A percentile compares a stretch with the other conserved stretches of the same genome.
phyloP scores from a whole-genome alignment of 2,113 vertebrate species.

The Tychaedon coryphoeus region DNA sequence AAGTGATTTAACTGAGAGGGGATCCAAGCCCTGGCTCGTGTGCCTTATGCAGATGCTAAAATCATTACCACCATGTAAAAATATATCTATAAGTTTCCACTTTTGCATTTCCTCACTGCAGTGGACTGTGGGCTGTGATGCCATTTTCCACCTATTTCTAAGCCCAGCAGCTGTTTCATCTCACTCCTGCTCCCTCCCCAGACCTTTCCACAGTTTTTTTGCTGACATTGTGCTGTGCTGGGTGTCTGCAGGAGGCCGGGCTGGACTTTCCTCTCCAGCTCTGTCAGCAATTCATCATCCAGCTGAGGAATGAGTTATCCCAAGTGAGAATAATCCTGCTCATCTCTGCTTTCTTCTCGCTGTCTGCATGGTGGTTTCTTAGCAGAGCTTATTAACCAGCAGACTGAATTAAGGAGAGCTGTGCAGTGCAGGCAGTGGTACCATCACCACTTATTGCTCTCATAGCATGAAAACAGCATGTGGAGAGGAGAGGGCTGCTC shows the following conservation, averaged over 20 bases:
- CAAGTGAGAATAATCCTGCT: not conserved
- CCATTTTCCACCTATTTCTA: not conserved
- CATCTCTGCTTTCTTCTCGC: not conserved
- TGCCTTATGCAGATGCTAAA: slow-evolving; percentile 45
- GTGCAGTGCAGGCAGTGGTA: not conserved
- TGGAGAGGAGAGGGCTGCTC: not conserved
- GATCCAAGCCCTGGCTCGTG: slow-evolving; percentile 23
- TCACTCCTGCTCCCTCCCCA: not conserved
- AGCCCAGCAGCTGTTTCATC: slow-evolving; percentile 6
- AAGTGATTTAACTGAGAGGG: not conserved
- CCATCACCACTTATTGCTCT: accelerated
- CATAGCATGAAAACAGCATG: accelerated
- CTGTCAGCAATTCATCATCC: not conserved
- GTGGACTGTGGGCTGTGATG: not conserved
- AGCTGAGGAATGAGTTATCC: not conserved
- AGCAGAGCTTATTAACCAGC: not conserved
- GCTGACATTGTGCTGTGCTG: not conserved
- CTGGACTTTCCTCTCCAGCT: not conserved
- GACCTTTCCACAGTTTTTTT: not conserved
- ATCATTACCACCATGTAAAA: slow-evolving; percentile 43
- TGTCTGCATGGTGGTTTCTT: not conserved
- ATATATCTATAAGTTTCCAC: slow-evolving; percentile 31
- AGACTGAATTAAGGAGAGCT: not conserved
- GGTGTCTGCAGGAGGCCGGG: not conserved
- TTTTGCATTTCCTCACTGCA: not conserved